These are phyloP conservation scores for Urocynchramus pylzowi DNA, from an alignment of 2,113 vertebrate genomes.

Conservation along the genomic window DNA sequence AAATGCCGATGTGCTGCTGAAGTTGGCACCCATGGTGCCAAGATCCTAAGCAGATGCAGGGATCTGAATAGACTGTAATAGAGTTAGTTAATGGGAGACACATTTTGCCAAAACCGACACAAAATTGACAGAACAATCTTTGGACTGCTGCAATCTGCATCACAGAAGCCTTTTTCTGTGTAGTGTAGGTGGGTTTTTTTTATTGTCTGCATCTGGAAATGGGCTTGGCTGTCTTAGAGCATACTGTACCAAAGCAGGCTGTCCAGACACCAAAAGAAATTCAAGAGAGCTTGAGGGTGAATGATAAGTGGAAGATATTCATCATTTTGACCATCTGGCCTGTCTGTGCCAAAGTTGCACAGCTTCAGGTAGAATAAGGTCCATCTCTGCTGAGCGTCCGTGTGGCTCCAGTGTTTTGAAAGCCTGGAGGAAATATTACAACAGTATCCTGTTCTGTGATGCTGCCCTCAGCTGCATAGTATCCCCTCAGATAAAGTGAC, in stretches of 20 bases:
- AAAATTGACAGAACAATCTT: neutral
- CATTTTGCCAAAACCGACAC: neutral
- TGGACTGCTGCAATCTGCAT: neutral
- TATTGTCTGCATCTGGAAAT: neutral
- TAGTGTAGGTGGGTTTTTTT: neutral
- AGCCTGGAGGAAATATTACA: neutral
- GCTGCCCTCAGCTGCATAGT: neutral
- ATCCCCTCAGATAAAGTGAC: neutral
- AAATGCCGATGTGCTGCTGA: neutral
- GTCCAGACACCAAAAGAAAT: neutral
- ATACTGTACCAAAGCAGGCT: neutral
- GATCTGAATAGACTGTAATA: neutral
- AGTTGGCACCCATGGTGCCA: neutral
- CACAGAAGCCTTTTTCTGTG: neutral
- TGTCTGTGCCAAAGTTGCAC: neutral
- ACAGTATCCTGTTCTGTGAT: neutral
- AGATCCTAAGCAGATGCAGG: neutral
- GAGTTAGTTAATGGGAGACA: neutral
- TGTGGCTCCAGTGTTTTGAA: neutral
- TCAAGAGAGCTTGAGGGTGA: neutral
- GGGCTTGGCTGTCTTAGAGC: neutral
- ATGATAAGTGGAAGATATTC: neutral
- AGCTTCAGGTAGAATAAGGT: neutral
- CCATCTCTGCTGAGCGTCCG: fast-evolving
- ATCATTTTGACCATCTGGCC: neutral